phyloP scores from a whole-genome alignment of 2,797 vertebrate genomes.

The Rhyacichthys aspro region DNA sequence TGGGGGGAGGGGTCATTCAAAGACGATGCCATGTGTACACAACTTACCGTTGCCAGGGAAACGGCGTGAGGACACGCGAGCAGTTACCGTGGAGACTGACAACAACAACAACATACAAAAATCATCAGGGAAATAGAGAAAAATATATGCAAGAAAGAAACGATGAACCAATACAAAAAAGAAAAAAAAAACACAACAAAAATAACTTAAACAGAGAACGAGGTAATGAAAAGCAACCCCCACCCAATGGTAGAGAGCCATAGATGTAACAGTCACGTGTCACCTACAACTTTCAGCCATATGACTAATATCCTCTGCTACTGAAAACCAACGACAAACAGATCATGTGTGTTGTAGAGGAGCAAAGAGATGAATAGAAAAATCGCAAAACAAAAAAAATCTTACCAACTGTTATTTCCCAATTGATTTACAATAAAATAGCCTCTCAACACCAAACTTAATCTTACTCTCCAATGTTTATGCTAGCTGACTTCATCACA shows the following conservation, averaged over 20 bases:
- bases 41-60: constrained; percentile 87
- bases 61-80: constrained; percentile 88
- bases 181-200: constrained; percentile 45
- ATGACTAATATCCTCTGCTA: constrained; percentile 55
- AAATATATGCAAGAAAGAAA: constrained; percentile 83
- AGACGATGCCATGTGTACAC: constrained; percentile 87
- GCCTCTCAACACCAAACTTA: constrained; percentile 34
- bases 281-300: constrained; percentile 65
- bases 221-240: constrained; percentile 77
- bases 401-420: constrained; percentile 23
- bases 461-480: constrained; percentile 30
- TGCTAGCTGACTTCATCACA: constrained; percentile 49
- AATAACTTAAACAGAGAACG: constrained; percentile 55
- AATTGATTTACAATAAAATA: constrained; percentile 42
- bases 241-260: constrained; percentile 70
- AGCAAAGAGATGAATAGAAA: constrained; percentile 54
- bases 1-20: constrained; percentile 82
- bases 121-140: constrained; percentile 88
- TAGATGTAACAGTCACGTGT: constrained; percentile 71
- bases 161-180: constrained; percentile 72
- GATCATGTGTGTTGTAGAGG: constrained; percentile 31
- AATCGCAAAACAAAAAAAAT: constrained; percentile 37
- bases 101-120: constrained; percentile 88
- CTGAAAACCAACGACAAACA: constrained; percentile 51
- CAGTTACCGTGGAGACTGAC: constrained; percentile 90